Evolutionary conservation across 2,888 invertebrate genomes (phyloP).

Genomic region (Diarsia mendica): DNA sequence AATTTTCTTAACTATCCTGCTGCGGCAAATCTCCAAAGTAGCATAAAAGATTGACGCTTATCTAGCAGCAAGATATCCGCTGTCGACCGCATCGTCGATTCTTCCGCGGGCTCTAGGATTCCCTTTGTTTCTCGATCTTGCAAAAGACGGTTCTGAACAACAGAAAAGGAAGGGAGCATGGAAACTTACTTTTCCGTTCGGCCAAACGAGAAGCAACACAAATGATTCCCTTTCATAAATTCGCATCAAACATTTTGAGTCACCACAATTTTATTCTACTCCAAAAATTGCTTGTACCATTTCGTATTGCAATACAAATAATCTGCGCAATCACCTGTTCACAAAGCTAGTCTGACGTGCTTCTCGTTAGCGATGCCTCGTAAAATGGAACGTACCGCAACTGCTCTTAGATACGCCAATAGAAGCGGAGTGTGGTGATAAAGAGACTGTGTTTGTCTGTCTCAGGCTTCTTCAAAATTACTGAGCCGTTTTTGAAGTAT

Average conservation of each 20-base stretch:
- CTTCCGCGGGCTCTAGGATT: not conserved
- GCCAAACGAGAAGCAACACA: not conserved
- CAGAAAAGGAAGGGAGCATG: not conserved
- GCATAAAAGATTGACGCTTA: not conserved
- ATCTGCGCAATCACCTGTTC: constrained; percentile 39
- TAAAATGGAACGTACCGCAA: constrained; percentile 63
- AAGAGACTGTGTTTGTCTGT: constrained; percentile 32
- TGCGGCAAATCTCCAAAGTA: not conserved
- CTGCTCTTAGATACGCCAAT: constrained; percentile 52
- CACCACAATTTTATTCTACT: not conserved
- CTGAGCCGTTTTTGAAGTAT: constrained; percentile 20
- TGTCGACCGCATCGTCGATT: not conserved
- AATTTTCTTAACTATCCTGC: not conserved
- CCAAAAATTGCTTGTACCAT: constrained; percentile 14
- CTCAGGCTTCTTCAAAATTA: constrained; percentile 28
- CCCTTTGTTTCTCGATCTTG: not conserved
- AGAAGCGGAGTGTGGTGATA: constrained; percentile 40
- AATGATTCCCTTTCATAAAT: not conserved
- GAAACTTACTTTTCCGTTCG: not conserved
- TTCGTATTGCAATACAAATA: constrained; percentile 39
- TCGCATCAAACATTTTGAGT: not conserved
- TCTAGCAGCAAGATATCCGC: not conserved
- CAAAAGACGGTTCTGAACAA: not conserved
- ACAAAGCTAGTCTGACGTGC: constrained; percentile 47
- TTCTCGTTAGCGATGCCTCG: constrained; percentile 61